A percentile compares a stretch with the other conserved stretches of the same genome.
Evolutionary conservation across 2,888 invertebrate species (phyloP).

Genomic region (Camptogramma bilineatum): DNA sequence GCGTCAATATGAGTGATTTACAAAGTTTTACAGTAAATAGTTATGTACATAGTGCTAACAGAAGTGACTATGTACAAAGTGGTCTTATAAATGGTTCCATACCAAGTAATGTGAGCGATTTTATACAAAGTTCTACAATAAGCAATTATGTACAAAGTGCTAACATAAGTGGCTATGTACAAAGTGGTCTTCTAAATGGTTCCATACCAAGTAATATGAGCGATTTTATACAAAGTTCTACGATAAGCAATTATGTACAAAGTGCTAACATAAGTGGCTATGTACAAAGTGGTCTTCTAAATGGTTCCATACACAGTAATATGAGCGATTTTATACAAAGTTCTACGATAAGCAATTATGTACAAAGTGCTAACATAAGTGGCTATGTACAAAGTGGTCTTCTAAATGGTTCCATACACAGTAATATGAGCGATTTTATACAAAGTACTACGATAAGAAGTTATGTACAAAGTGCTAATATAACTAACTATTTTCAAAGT

Average conservation of each 20-base stretch:
- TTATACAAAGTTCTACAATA: neutral
- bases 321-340: slow-evolving; percentile 3
- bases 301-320: neutral
- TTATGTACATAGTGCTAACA: too few species aligned
- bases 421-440: slow-evolving; percentile 6
- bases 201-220: neutral
- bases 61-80: neutral
- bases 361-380: neutral
- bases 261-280: neutral
- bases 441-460: neutral
- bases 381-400: neutral
- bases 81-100: neutral
- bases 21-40: too few species aligned
- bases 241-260: neutral
- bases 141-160: neutral
- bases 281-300: neutral
- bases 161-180: neutral
- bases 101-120: neutral
- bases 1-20: neutral
- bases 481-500: neutral
- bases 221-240: neutral
- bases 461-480: neutral
- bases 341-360: neutral
- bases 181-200: neutral
- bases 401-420: neutral